Base-by-base conservation (phyloP, 2,113 vertebrate species). In the Scatophagus argus region DNA sequence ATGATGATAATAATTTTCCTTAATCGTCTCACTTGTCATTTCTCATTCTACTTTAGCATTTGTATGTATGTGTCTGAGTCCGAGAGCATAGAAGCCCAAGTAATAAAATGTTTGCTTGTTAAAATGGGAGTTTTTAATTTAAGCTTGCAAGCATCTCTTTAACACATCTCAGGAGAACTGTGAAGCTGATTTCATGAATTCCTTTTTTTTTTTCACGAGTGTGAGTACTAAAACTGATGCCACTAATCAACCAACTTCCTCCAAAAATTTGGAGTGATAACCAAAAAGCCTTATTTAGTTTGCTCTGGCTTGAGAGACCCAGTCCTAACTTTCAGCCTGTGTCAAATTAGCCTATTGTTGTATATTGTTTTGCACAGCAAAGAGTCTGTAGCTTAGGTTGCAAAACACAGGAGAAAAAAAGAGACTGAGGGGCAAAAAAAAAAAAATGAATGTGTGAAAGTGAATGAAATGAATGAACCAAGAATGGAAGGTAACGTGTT, bases 201-300 rank as follows among this genome's bases (percentile, higher is more conserved):
- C n/a, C n/a, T n/a, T n/a, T n/a, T n/a, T n/a, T n/a, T n/a, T n/a
- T n/a, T n/a, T n/a, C n/a, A n/a, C n/a, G n/a, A n/a, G n/a, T n/a
- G n/a, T n/a, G 21, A 62, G 63, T 32, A 34, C 16, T 43, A 51
- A 81, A 71, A 81, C 64, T 61, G 17, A 46, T 60, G 58, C 56
- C 21, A 81, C 71, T 77, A 54, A 70, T 74, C 6, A 63, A 71
- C 72, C 32, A 1, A 41, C 36, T 58, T 74, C 36, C 41, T 55
- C 12, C 74, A 23, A 13, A 79, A 81, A 64, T 43, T 36, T 16
- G 16, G 29, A 75, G 36, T 23, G 13, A 29, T 13, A 67, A 29
- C 36, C 54, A 71, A 6, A 60, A 56, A 56, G 52, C 17, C 31
- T 63, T 32, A 41, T 74, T 84, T 71, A 67, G 25, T 25, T 34